These are phyloP conservation scores for Bombus pascuorum DNA, from an alignment of 1,140 invertebrate species.

Conservation along the genomic window DNA sequence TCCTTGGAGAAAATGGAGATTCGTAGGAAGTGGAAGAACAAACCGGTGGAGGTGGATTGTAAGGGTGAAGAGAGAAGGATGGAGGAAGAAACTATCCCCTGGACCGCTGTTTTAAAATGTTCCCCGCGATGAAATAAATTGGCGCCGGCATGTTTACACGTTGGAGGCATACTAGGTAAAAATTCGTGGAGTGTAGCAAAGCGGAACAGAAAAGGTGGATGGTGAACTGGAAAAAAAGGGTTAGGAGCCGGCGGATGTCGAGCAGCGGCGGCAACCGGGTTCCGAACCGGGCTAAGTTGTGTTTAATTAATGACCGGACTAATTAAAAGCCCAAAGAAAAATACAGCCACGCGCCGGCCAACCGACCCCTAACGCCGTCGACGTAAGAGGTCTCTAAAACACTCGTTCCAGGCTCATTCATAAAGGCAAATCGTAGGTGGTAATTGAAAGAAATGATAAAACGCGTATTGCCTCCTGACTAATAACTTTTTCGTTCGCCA, in stretches of 20 bases:
- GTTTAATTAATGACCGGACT: conserved; percentile 72
- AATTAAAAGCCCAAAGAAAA: conserved; percentile 72
- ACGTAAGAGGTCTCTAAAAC: conserved; percentile 46
- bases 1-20: background rate
- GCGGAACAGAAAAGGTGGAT: conserved; percentile 39
- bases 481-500: conserved; percentile 38
- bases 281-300: conserved; percentile 55
- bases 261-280: background rate
- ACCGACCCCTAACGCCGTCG: background rate
- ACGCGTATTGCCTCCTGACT: background rate
- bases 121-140: conserved; percentile 70
- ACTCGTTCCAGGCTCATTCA: conserved; percentile 64
- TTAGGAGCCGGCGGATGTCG: conserved; percentile 8
- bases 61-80: background rate
- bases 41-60: background rate
- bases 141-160: conserved; percentile 69
- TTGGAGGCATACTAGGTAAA: conserved; percentile 64
- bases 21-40: background rate
- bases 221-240: conserved; percentile 34
- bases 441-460: conserved; percentile 22
- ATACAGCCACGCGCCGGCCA: conserved; percentile 52
- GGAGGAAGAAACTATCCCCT: background rate
- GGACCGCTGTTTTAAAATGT: conserved; percentile 61
- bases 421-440: conserved; percentile 35
- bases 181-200: conserved; percentile 68